Base-by-base conservation (phyloP, 2,113 vertebrate species). In the Vidua macroura region DNA sequence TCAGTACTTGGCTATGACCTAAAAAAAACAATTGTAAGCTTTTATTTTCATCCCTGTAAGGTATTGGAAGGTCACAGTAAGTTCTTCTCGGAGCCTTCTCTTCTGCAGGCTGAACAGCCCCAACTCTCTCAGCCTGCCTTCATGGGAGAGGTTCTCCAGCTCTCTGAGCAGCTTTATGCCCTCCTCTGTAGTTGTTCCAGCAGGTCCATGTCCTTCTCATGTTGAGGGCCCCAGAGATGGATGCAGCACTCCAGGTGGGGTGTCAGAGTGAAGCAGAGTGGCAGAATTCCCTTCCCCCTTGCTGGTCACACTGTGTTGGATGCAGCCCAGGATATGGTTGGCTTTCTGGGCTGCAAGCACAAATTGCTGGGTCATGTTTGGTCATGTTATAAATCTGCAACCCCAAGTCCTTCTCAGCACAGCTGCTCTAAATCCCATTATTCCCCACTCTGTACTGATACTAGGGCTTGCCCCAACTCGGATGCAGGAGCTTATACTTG, bases 281-380 rank as follows among this genome's bases (percentile, higher is more conserved):
- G 39, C 33, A 82, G n/a, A 68, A 55, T 55, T 33, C 16, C 31
- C 2, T 22, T 14, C 9, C 19, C n/a, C 4, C 19, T 23, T 56
- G 28, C 53, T 79, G 37, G 7, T 33, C 37, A 28, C 0, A 0
- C 30, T 52, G 18, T 6, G 4, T 27, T 51, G 59, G 49, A 35
- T 64, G 18, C 6, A 64, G 49, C 10, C 30, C 55, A 48, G 67
- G 16, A 37, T 27, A 17, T 0, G 1, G 0, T 13, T 80, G 63
- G 15, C 44, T 53, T 21, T 13, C 44, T 70, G 46, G 1, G 15
- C 28, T 49, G n/a, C 0, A 0, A 67, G 21, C 0, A 0, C 4
- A 21, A 15, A 9, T 25, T 66, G 35, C 28, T 6, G 3, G 19
- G 3, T 67, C 30, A 8, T 1, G 6, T 27, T 28, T 49, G 41